Evolutionary conservation across 2,113 vertebrate species (phyloP).

Genomic region (Psilopogon haemacephalus): DNA sequence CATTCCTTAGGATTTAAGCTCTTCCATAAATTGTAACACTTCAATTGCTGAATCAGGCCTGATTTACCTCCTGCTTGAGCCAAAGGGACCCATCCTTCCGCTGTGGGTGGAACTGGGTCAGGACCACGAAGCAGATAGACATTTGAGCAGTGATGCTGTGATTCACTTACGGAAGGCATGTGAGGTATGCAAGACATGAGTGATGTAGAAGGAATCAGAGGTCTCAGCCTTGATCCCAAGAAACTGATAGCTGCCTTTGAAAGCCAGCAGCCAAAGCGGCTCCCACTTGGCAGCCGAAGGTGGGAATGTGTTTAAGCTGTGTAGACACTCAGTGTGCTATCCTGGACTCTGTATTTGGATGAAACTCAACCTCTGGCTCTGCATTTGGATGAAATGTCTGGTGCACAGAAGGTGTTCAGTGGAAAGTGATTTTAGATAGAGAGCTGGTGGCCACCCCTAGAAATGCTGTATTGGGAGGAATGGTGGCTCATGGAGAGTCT

Average conservation of each 20-base stretch:
- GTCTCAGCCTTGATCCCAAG: neutral
- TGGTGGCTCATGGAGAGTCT: neutral
- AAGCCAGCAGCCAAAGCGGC: neutral
- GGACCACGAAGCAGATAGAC: neutral
- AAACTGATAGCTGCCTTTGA: neutral
- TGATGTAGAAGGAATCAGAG: accelerated
- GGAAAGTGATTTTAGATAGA: neutral
- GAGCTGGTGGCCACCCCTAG: neutral
- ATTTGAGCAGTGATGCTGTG: neutral
- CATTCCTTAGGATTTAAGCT: neutral
- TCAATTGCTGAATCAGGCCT: neutral
- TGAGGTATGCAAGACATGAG: accelerated
- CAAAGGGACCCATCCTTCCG: neutral
- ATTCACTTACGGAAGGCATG: neutral
- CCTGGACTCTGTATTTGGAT: neutral
- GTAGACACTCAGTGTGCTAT: neutral
- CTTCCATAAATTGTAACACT: neutral
- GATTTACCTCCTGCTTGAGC: neutral
- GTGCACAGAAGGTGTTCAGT: neutral
- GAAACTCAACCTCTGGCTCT: neutral
- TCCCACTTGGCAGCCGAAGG: slow-evolving; percentile 15
- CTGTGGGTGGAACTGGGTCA: neutral
- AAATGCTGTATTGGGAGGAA: accelerated
- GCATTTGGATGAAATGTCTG: neutral
- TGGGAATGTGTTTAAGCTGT: accelerated